Evolutionary conservation across 2,888 invertebrate genomes (phyloP).

Genomic region (Chirona hameri): DNA sequence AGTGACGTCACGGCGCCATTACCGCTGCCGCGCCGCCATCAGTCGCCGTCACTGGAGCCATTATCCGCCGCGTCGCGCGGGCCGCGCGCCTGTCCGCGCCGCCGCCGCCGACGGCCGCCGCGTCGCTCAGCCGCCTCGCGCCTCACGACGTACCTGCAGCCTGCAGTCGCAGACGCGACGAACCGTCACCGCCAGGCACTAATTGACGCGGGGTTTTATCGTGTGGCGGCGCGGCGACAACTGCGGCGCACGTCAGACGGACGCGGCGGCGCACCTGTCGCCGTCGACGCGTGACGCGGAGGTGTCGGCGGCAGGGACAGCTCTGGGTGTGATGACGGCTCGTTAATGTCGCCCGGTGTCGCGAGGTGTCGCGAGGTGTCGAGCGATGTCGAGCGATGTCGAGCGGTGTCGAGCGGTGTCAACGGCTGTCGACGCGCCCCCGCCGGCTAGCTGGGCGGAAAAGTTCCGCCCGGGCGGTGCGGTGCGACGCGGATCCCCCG

Average conservation of each 20-base stretch:
- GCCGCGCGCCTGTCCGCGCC: neutral
- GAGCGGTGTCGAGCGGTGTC: neutral
- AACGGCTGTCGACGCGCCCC: neutral
- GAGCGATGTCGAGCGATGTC: neutral
- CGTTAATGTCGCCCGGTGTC: too few relatives aligned
- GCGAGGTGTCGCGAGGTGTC: too few relatives aligned
- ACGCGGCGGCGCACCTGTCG: neutral
- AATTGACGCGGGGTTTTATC: slow-evolving; percentile 10
- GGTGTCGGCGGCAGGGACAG: neutral
- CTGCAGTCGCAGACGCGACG: too few relatives aligned
- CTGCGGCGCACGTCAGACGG: neutral
- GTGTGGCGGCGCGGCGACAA: slow-evolving; percentile 1
- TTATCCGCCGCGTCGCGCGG: slow-evolving; percentile 1
- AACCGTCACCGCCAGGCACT: neutral
- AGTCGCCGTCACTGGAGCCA: neutral
- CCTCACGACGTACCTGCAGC: neutral
- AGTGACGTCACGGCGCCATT: slow-evolving; percentile 23
- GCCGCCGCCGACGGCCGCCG: neutral
- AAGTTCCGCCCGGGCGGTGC: too few relatives aligned
- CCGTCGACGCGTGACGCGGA: neutral
- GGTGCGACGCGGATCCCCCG: too few relatives aligned
- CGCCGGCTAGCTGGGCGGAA: too few relatives aligned
- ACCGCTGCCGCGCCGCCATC: neutral
- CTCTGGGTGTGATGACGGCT: neutral
- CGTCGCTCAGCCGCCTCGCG: neutral